A percentile compares a stretch with the other conserved stretches of the same genome.
Evolutionary conservation across 2,888 invertebrate species (phyloP).

Genomic region (Phytoseiulus persimilis): DNA sequence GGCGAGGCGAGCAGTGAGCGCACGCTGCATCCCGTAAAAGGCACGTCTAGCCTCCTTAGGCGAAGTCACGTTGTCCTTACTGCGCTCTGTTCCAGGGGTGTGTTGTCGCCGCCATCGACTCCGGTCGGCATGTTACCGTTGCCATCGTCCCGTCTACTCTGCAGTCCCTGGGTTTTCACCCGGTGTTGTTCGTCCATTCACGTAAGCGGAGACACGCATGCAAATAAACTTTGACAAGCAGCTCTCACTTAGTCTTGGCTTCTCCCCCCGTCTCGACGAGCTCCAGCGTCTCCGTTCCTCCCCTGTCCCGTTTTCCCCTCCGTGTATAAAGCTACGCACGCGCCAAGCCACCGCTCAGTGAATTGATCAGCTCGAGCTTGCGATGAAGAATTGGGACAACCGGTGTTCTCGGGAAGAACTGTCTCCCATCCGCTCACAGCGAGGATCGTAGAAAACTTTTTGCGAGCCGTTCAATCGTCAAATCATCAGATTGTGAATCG

Average conservation of each 20-base stretch:
- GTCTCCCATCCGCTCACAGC: no score
- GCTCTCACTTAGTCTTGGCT: background rate
- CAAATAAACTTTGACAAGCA: constrained; percentile 5
- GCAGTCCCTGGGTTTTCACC: background rate
- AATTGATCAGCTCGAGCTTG: no score
- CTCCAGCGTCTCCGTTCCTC: background rate
- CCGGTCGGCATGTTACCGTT: background rate
- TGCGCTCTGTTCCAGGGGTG: background rate
- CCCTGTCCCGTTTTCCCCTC: no score
- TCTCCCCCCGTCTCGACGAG: background rate
- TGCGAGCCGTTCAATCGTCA: no score
- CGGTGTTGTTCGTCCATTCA: background rate
- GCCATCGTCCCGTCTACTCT: background rate
- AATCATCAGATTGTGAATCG: no score
- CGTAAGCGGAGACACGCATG: background rate
- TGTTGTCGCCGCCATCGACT: background rate
- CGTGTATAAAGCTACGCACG: no score
- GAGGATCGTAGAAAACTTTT: no score
- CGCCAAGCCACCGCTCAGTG: no score
- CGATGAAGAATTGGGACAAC: no score
- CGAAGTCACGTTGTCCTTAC: background rate
- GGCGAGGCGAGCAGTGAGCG: background rate
- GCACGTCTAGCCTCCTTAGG: background rate
- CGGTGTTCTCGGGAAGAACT: no score
- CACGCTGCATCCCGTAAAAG: background rate